Percentiles rank a stretch among this genome's conserved stretches.
phyloP scores from a whole-genome alignment of 1,140 invertebrate genomes.

The Euwallacea similis region DNA sequence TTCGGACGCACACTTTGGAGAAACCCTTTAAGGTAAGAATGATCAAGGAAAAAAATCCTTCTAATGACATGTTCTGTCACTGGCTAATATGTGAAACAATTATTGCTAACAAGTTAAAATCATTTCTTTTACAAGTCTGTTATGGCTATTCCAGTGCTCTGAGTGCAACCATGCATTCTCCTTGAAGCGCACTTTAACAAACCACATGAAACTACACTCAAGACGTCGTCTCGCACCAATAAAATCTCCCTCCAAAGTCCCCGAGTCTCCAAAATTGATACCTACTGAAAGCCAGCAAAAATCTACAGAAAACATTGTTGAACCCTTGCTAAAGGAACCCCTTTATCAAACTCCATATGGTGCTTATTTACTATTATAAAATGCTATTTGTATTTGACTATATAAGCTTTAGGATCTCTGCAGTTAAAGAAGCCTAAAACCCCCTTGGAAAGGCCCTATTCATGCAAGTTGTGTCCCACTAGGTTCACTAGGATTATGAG shows the following conservation, averaged over 20 bases:
- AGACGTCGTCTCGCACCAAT: neutral
- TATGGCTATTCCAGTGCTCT: slow-evolving; percentile 42
- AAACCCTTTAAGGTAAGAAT: slow-evolving; percentile 49
- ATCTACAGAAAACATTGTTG: slow-evolving; percentile 2
- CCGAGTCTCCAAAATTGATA: no score
- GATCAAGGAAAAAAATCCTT: neutral
- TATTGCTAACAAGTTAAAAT: no score
- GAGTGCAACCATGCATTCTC: slow-evolving; percentile 44
- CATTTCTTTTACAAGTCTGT: neutral
- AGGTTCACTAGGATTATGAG: slow-evolving; percentile 40
- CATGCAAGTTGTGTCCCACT: slow-evolving; percentile 41
- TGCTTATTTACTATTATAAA: neutral
- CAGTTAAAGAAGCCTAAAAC: slow-evolving; percentile 24
- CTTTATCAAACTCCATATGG: slow-evolving; percentile 37
- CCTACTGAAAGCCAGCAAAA: no score
- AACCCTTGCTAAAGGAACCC: slow-evolving; percentile 35
- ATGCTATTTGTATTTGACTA: neutral
- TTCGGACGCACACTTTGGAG: slow-evolving; percentile 51
- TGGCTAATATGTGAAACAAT: no score
- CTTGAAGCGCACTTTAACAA: slow-evolving; percentile 46
- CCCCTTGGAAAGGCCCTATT: slow-evolving; percentile 14
- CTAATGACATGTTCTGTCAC: no score
- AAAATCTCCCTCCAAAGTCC: no score
- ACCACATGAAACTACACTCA: slow-evolving; percentile 46
- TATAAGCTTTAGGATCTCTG: slow-evolving; percentile 18